These are phyloP conservation scores for Heterotis niloticus DNA, from an alignment of 2,113 vertebrate genomes.

Conservation along the genomic window DNA sequence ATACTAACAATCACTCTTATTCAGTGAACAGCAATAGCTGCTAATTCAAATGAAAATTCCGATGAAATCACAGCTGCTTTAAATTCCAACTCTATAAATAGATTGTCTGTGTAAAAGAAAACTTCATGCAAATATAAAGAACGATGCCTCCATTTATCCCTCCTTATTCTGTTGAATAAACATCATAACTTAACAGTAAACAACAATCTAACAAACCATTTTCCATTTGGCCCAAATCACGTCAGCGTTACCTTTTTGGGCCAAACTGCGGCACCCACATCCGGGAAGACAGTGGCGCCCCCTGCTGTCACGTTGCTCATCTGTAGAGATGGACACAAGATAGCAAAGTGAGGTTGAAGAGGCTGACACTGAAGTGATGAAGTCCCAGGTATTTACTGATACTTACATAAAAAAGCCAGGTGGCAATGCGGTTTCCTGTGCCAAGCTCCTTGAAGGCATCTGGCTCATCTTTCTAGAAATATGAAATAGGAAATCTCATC, in stretches of 20 bases:
- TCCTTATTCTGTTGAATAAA: background rate
- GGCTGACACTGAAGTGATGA: background rate
- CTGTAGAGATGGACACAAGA: constrained; percentile 52
- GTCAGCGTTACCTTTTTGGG: constrained; percentile 80
- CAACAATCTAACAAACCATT: background rate
- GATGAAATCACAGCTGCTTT: no score
- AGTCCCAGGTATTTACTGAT: background rate
- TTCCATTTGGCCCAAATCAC: background rate
- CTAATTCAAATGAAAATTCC: background rate
- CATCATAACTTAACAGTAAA: background rate
- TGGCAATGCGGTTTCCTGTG: constrained; percentile 95
- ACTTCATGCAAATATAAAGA: background rate
- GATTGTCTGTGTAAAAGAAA: background rate
- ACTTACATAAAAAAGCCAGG: constrained; percentile 98
- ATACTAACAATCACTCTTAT: background rate
- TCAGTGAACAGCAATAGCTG: background rate
- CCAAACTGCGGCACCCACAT: constrained; percentile 92
- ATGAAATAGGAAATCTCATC: background rate
- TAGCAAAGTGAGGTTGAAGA: background rate
- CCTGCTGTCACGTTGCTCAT: constrained; percentile 96
- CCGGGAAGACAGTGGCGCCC: constrained; percentile 94
- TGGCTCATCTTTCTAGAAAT: constrained; percentile 90
- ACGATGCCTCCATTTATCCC: background rate
- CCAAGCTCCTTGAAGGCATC: constrained; percentile 98
- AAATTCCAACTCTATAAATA: background rate